Evolutionary conservation across 2,888 invertebrate species (phyloP).

Genomic region (Cantharis nigra): DNA sequence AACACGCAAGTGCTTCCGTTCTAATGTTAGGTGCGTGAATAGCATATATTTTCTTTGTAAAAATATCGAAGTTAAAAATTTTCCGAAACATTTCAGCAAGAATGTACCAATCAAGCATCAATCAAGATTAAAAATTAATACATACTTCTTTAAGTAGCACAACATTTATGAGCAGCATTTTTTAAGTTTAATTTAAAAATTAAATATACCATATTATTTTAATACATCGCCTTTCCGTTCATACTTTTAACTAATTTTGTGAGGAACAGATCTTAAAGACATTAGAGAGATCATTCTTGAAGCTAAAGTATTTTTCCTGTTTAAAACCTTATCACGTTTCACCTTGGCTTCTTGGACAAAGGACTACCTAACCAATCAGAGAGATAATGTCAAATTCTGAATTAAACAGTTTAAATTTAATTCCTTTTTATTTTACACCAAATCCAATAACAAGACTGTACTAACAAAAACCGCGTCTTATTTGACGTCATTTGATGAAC

Average conservation of each 20-base stretch:
- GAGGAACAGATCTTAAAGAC: background rate
- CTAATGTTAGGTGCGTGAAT: slow-evolving; percentile 17
- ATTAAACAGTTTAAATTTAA: no score
- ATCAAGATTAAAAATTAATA: no score
- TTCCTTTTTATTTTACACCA: no score
- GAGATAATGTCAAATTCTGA: no score
- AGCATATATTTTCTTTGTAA: slow-evolving; percentile 8
- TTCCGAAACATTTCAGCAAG: background rate
- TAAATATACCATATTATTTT: no score
- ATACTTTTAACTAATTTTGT: background rate
- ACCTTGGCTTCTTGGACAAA: background rate
- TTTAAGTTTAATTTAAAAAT: no score
- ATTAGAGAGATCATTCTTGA: background rate
- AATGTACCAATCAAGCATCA: background rate
- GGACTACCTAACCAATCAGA: background rate
- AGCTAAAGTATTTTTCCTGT: background rate
- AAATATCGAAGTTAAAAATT: background rate
- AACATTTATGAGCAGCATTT: no score
- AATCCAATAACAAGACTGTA: no score
- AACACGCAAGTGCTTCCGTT: slow-evolving; percentile 26
- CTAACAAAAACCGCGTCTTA: no score
- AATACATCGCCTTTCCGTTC: no score
- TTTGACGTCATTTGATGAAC: no score
- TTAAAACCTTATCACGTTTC: background rate
- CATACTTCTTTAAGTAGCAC: no score